phyloP scores from a whole-genome alignment of 1,140 invertebrate genomes.

The Lepidotrigona ventralis region DNA sequence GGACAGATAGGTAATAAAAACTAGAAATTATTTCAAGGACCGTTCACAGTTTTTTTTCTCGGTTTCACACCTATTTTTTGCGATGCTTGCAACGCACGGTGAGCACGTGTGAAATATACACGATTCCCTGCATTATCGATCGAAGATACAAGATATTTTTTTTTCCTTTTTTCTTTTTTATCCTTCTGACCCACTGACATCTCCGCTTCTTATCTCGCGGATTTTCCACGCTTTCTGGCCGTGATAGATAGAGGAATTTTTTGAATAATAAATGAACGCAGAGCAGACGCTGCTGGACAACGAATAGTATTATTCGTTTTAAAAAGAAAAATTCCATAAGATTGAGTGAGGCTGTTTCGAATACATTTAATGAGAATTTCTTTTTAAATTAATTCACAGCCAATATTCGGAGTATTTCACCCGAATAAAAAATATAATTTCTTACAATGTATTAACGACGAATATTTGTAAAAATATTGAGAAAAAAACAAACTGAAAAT shows the following conservation, averaged over 20 bases:
- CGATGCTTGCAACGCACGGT: not conserved
- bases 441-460: too few species aligned
- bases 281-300: not conserved
- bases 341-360: not conserved
- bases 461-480: not conserved
- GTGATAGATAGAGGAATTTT: constrained; percentile 7
- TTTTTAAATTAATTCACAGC: not conserved
- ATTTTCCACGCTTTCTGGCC: constrained; percentile 27
- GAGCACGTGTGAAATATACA: not conserved
- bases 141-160: not conserved
- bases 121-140: not conserved
- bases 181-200: constrained; percentile 16
- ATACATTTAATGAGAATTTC: not conserved
- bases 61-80: not conserved
- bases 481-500: not conserved
- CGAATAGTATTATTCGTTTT: not conserved
- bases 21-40: constrained; percentile 39
- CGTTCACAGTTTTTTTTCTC: not conserved
- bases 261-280: not conserved
- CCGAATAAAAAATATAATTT: too few species aligned
- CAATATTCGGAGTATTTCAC: not conserved
- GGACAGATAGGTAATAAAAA: not conserved
- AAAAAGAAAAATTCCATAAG: not conserved
- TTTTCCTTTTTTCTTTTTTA: not conserved
- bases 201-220: not conserved